Base-by-base conservation (phyloP, 2,888 invertebrate genomes). In the Cynaeus angustus region DNA sequence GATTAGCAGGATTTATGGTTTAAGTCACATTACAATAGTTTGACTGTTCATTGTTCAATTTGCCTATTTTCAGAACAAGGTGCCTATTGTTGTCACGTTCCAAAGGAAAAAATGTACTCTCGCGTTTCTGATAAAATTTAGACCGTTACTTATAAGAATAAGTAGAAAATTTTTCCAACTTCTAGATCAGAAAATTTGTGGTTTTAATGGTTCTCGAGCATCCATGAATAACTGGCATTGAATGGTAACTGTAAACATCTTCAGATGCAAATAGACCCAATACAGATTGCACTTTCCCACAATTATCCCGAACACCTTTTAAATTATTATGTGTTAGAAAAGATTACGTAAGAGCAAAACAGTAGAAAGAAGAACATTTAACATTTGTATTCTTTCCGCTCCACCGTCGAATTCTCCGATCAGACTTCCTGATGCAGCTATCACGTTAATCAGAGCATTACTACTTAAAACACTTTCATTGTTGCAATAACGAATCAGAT, bases 401-500 rank as follows among this genome's bases (percentile, higher is more conserved):
- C 28, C 48, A 50, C 28, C 48, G n/a, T 9, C 48, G 5, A 50
- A 50, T 28, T 38, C 38, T 12, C 10, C 38, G 38, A 59, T 59
- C 13, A n/a, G 21, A 50, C 50, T 59, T 59, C 59, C 59, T 56
- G 41, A 43, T 48, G 48, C 16, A 61, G 21, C 37, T 59, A 46
- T 13, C 26, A 12, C n/a, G 30, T 37, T 61, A 46, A 61, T 61
- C 30, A 50, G 61, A 61, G 61, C 61, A 50, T 50, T 61, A 48
- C 61, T 37, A 13, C 21, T 48, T 33, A 14, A 59, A 61, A 50
- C 46, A 48, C 61, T 61, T 61, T 61, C 61, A 61, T 61, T 61
- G 26, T 50, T 61, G 30, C 53, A 53, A 13, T 16, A 43, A 37
- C 55, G 37, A 55, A 46, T 46, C 26, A n/a, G 21, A 26, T 46